Conservation (phyloP, 2,113 vertebrate species). For the Syrrhaptes paradoxus region DNA sequence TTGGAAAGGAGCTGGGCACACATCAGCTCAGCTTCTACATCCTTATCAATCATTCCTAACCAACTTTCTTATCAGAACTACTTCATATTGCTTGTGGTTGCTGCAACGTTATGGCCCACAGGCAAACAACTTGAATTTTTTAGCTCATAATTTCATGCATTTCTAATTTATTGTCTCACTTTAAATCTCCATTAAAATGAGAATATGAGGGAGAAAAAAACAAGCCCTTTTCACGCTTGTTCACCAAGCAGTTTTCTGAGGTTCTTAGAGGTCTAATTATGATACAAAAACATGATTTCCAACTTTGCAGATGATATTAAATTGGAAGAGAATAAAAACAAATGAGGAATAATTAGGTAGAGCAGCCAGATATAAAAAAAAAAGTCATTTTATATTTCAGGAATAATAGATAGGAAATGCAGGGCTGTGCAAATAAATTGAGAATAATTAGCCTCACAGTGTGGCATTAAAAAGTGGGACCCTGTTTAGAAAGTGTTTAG, state of each 20-base stretch:
- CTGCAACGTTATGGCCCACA: conserved; percentile 11
- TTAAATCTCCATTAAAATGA: conserved; percentile 70
- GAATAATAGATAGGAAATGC: conserved; percentile 75
- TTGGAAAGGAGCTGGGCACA: neutral
- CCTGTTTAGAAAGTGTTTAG: conserved; percentile 33
- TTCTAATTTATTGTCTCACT: conserved; percentile 71
- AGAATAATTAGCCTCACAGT: conserved; percentile 71
- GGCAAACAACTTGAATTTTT: conserved; percentile 52
- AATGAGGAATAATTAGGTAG: conserved; percentile 80
- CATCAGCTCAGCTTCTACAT: neutral
- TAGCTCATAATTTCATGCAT: conserved; percentile 65
- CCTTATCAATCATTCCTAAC: neutral
- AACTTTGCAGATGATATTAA: conserved; percentile 77
- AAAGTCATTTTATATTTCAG: conserved; percentile 71
- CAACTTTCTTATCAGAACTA: neutral
- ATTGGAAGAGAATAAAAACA: conserved; percentile 81
- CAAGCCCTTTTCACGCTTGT: neutral
- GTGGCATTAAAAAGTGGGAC: conserved; percentile 55
- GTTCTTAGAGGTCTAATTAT: conserved; percentile 76
- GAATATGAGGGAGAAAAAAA: neutral
- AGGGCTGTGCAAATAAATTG: conserved; percentile 73
- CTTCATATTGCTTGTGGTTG: neutral
- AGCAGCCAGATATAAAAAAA: conserved; percentile 76
- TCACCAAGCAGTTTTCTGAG: conserved; percentile 52
- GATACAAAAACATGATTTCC: conserved; percentile 79